These are phyloP conservation scores for Anser cygnoides DNA, from an alignment of 2,113 vertebrate species.

Conservation along the genomic window DNA sequence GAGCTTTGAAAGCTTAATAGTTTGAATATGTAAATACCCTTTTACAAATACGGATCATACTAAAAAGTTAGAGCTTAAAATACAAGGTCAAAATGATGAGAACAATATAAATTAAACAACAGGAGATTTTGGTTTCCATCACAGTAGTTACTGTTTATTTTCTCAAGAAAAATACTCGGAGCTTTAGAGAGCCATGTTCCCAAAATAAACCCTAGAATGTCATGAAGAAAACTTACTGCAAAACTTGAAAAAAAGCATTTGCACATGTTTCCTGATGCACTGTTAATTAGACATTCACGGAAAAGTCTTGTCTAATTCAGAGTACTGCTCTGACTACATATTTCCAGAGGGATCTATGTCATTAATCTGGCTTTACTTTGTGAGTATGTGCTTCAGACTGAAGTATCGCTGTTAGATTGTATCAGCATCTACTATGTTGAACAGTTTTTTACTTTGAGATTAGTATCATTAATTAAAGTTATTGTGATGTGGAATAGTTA, in stretches of 20 bases:
- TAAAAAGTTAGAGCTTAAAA: background rate
- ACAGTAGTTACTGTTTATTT: background rate
- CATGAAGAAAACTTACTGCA: background rate
- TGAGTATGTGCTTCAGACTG: background rate
- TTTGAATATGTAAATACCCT: background rate
- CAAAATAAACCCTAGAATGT: background rate
- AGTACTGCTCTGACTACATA: rapidly evolving
- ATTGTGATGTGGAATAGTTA: background rate
- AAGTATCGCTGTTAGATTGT: background rate
- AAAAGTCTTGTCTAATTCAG: background rate
- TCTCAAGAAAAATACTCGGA: background rate
- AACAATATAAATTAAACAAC: background rate
- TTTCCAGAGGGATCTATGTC: background rate
- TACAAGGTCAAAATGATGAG: background rate
- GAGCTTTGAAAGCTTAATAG: background rate
- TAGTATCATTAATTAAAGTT: background rate
- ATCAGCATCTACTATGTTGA: background rate
- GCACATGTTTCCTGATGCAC: background rate
- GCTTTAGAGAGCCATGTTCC: background rate
- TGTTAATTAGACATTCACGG: background rate
- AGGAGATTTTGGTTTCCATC: background rate
- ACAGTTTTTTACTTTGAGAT: background rate
- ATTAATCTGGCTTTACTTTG: background rate
- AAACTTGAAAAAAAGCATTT: background rate
- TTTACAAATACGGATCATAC: background rate